Conservation (phyloP, 1,140 invertebrate genomes). For the Drosophila trapezifrons region DNA sequence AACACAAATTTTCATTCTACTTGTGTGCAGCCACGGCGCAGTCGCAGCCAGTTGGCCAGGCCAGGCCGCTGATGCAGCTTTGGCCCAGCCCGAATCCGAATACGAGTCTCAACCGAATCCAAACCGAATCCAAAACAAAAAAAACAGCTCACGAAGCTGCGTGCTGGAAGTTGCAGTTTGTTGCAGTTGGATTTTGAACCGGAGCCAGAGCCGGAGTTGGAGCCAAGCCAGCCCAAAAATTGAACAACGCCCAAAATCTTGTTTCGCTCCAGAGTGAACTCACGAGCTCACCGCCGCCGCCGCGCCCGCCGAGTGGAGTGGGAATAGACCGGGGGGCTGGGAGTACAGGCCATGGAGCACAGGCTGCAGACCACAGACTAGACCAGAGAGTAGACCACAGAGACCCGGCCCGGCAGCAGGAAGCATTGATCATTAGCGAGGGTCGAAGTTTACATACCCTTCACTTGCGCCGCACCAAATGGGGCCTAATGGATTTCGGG, state of each 20-base stretch:
- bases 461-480: conserved; percentile 19
- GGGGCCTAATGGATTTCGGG: conserved; percentile 8
- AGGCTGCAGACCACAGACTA: conserved; percentile 22
- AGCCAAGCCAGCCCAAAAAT: conserved; percentile 65
- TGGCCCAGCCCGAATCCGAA: conserved; percentile 17
- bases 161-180: conserved; percentile 52
- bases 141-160: conserved; percentile 70
- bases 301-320: conserved; percentile 43
- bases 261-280: conserved; percentile 73
- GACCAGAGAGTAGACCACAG: conserved; percentile 31
- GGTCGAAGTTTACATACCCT: conserved; percentile 48
- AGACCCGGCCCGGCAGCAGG: conserved; percentile 20
- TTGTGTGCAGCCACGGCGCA: conserved; percentile 64
- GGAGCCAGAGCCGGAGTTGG: conserved; percentile 35
- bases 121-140: conserved; percentile 35
- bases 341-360: conserved; percentile 4
- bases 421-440: conserved; percentile 29
- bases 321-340: conserved; percentile 7
- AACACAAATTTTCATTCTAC: conserved; percentile 82
- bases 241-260: conserved; percentile 82
- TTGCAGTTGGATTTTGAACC: conserved; percentile 40
- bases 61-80: conserved; percentile 12
- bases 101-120: conserved; percentile 26
- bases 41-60: conserved; percentile 33
- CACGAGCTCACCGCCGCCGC: conserved; percentile 61